Evolutionary conservation across 2,888 invertebrate species (phyloP), one percentile per base, ranked within the genome.

Genomic region (Heliothis peltigera): DNA sequence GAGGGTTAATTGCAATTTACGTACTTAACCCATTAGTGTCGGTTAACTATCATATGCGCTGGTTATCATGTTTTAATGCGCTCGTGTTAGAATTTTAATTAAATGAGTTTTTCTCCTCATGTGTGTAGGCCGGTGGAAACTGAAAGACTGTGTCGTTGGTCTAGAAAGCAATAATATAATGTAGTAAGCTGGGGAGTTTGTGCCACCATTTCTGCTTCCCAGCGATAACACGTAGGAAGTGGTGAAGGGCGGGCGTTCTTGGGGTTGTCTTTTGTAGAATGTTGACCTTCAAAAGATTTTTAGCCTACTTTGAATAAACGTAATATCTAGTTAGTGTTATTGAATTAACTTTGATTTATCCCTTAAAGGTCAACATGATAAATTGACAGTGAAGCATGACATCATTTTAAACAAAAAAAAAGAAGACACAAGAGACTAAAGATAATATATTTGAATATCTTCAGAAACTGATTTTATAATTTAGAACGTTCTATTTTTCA

Each of bases 1-100:
- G 7, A 43, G 32, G 28, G 56, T 28, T 62, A 51, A 54, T 70
- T 51, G 49, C 42, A 32, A 43, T 62, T 49, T 54, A 53, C 22
- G 32, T 35, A 52, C 4, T 47, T 44, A 25, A 32, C 43, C n/a
- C 18, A 56, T 74, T 74, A 8, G 52, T 17, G 32, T 19, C 17
- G 17, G 43, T 49, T 43, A n/a, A 42, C 42, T 42, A 10, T 10
- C n/a, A n/a, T n/a, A n/a, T n/a, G n/a, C 0, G 17, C 17, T 7
- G 42, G n/a, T 7, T 42, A 42, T 35, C 35, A 42, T 42, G 42
- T 42, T 42, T 42, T n/a, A 17, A 42, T 42, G 42, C 17, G 7
- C 0, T 17, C 42, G 6, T 4, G 17, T 43, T 43, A 18, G 35
- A 35, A 15, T 35, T 35, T 35, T 35, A 15, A 35, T 35, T 35